Percentiles rank a stretch among this genome's conserved stretches.
Evolutionary conservation across 2,113 vertebrate genomes (phyloP).

Genomic region (Heloderma charlesbogerti): DNA sequence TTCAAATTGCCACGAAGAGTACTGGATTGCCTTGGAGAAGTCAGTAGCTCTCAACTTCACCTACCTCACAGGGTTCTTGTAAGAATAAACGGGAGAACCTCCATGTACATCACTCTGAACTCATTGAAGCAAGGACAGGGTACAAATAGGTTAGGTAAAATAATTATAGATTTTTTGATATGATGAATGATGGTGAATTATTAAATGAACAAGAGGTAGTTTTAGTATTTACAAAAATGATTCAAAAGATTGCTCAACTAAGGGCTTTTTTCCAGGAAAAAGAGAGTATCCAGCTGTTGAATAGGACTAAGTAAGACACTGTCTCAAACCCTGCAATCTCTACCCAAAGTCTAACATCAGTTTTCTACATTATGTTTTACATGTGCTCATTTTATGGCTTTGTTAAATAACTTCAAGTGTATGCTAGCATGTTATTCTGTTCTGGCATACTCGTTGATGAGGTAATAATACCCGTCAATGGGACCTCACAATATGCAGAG

Average conservation of each 20-base stretch:
- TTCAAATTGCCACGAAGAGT: background rate
- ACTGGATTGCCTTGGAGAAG: background rate
- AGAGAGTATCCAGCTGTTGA: background rate
- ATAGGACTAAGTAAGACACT: background rate
- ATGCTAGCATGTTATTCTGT: constrained; percentile 45
- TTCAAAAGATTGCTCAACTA: background rate
- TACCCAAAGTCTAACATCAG: constrained; percentile 39
- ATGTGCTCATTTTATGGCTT: constrained; percentile 28
- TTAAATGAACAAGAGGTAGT: background rate
- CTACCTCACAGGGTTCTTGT: background rate
- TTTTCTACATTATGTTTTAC: constrained; percentile 28
- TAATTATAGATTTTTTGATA: background rate
- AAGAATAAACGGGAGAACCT: background rate
- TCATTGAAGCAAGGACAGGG: background rate
- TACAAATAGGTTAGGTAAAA: background rate
- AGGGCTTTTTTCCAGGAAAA: background rate
- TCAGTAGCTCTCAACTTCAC: background rate
- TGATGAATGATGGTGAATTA: background rate
- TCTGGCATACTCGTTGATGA: constrained; percentile 39
- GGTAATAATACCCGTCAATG: constrained; percentile 45
- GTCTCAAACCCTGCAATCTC: background rate
- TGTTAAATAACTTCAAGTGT: constrained; percentile 17
- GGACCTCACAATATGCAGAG: constrained; percentile 31
- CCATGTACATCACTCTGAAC: background rate
- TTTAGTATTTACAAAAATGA: background rate